These are phyloP conservation scores for Molossus molossus DNA, from an alignment of 2,797 vertebrate genomes.

Conservation along the genomic window DNA sequence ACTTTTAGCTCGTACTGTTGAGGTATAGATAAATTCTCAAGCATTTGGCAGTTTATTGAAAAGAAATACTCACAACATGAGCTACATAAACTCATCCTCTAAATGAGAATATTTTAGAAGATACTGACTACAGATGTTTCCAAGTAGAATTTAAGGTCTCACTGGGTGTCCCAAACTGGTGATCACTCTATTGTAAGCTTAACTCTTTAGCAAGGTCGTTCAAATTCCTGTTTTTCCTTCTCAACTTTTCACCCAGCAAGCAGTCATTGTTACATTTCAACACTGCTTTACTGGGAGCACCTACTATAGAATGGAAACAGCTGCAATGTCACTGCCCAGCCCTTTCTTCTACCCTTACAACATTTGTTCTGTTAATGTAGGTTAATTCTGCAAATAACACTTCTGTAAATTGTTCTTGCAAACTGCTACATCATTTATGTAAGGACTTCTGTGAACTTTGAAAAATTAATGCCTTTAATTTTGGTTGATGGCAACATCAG, in stretches of 20 bases:
- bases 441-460: constrained; percentile 99
- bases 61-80: constrained; percentile 91
- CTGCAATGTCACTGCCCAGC: constrained; percentile 95
- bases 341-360: constrained; percentile 93
- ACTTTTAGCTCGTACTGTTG: constrained; percentile 81
- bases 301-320: constrained; percentile 95
- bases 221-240: constrained; percentile 93
- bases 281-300: constrained; percentile 93
- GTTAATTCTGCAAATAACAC: constrained; percentile 98
- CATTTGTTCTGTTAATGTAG: constrained; percentile 96
- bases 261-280: constrained; percentile 93
- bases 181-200: constrained; percentile 90
- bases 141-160: constrained; percentile 92
- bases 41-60: constrained; percentile 89
- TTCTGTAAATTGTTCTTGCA: constrained; percentile 98
- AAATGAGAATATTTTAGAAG: constrained; percentile 92
- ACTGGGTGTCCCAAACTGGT: constrained; percentile 91
- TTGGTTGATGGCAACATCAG: constrained; percentile 99
- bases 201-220: constrained; percentile 90
- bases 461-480: constrained; percentile 99
- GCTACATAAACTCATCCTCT: constrained; percentile 93
- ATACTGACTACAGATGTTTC: constrained; percentile 93
- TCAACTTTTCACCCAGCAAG: constrained; percentile 94
- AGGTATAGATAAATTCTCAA: constrained; percentile 89
- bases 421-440: constrained; percentile 99